phyloP scores from a whole-genome alignment of 2,888 invertebrate species.

The Macrosoma leucophasiata region DNA sequence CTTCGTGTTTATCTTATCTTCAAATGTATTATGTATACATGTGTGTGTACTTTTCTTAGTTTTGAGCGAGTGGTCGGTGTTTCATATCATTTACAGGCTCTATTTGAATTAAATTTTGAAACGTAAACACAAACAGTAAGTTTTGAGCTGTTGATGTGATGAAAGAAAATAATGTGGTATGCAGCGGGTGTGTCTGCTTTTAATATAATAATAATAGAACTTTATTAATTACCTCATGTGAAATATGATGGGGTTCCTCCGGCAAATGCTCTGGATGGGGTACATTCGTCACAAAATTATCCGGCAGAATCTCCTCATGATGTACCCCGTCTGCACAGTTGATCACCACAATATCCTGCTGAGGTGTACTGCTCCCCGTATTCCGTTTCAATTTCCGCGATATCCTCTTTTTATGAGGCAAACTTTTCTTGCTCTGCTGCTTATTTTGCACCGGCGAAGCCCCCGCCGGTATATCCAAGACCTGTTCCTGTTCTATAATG shows the following conservation, averaged over 20 bases:
- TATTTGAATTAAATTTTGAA: too few relatives aligned
- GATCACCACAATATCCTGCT: slow-evolving; percentile 63
- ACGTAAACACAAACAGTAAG: too few relatives aligned
- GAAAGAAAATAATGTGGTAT: too few relatives aligned
- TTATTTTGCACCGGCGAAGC: slow-evolving; percentile 45
- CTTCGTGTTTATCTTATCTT: too few relatives aligned
- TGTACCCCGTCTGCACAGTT: slow-evolving; percentile 47
- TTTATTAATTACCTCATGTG: slow-evolving; percentile 63
- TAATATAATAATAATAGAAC: too few relatives aligned
- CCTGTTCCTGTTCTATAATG: slow-evolving; percentile 36
- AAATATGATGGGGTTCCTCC: slow-evolving; percentile 53
- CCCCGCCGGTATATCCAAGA: slow-evolving; percentile 39
- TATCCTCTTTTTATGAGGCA: slow-evolving; percentile 92
- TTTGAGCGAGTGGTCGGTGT: too few relatives aligned
- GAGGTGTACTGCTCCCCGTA: slow-evolving; percentile 50
- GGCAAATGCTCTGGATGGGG: slow-evolving; percentile 36
- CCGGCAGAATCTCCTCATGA: slow-evolving; percentile 62
- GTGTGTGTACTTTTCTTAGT: too few relatives aligned
- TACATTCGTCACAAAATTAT: slow-evolving; percentile 45
- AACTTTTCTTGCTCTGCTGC: slow-evolving; percentile 76
- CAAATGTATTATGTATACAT: too few relatives aligned
- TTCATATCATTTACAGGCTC: too few relatives aligned
- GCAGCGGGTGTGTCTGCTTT: too few relatives aligned
- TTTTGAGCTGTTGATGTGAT: too few relatives aligned
- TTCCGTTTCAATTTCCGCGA: slow-evolving; percentile 79